Evolutionary conservation across 30 jellyfish, hydroid and myxozoan genomes (phyloP).

Genomic region (Cassiopea xamachana): DNA sequence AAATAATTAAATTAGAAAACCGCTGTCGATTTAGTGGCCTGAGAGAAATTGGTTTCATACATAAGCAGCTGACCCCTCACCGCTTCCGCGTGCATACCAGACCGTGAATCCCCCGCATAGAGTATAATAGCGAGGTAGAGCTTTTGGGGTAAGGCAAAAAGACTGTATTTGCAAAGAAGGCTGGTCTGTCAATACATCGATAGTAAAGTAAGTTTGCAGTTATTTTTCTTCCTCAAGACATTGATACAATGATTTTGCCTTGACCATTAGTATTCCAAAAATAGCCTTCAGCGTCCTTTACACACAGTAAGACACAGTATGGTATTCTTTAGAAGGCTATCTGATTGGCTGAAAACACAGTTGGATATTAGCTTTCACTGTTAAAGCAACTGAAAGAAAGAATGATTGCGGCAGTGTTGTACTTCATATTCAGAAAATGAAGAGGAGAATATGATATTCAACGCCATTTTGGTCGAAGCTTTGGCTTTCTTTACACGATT

Average conservation of each 20-base stretch:
- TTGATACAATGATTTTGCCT: background rate
- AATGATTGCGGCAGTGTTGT: background rate
- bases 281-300: conserved; percentile 24
- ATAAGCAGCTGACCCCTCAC: conserved; percentile 58
- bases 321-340: conserved; percentile 6
- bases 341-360: conserved; percentile 4
- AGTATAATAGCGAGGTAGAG: conserved; percentile 18
- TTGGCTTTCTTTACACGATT: too few relatives aligned
- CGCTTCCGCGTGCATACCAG: conserved; percentile 76
- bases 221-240: background rate
- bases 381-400: background rate
- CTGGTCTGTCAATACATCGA: background rate
- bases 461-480: too few relatives aligned
- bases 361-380: background rate
- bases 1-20: conserved; percentile 46
- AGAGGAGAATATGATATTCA: background rate
- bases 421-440: background rate
- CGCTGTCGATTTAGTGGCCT: conserved; percentile 63
- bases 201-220: background rate
- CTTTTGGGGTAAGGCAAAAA: background rate
- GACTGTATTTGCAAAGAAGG: background rate
- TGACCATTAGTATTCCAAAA: background rate
- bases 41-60: conserved; percentile 43
- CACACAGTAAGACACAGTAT: conserved; percentile 40
- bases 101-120: conserved; percentile 48